phyloP scores from a whole-genome alignment of 2,888 invertebrate genomes.

The Cremastinae sp. region DNA sequence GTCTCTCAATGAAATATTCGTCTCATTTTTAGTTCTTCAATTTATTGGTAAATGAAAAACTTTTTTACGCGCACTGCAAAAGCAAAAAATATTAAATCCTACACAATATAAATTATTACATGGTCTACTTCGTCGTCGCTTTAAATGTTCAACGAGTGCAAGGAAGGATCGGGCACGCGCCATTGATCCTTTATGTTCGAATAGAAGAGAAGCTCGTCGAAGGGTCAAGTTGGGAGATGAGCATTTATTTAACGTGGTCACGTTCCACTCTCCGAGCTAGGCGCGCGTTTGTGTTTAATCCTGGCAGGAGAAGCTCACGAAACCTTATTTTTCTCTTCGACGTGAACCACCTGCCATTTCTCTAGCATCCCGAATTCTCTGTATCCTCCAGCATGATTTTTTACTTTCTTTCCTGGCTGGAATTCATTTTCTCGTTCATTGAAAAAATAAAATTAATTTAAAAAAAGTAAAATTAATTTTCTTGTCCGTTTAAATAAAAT shows the following conservation, averaged over 20 bases:
- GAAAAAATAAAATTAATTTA: neutral
- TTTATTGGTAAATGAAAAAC: too few relatives aligned
- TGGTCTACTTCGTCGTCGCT: too few relatives aligned
- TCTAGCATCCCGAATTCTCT: neutral
- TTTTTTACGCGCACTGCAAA: too few relatives aligned
- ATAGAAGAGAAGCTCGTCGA: constrained; percentile 8
- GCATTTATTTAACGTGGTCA: constrained; percentile 57
- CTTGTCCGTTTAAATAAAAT: too few relatives aligned
- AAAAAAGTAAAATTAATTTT: neutral
- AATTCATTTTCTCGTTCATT: constrained; percentile 5
- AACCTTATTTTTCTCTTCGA: neutral
- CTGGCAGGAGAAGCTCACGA: constrained; percentile 35
- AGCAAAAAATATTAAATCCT: too few relatives aligned
- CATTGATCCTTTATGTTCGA: constrained; percentile 36
- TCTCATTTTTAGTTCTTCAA: constrained; percentile 18
- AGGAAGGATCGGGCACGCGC: constrained; percentile 54
- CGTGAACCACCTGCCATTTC: constrained; percentile 57
- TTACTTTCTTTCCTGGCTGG: constrained; percentile 1
- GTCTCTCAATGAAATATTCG: constrained; percentile 8
- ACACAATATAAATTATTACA: too few relatives aligned
- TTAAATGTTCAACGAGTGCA: neutral
- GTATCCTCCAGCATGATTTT: constrained; percentile 11
- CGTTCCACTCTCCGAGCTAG: constrained; percentile 52
- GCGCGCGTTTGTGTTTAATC: constrained; percentile 18
- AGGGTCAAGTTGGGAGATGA: constrained; percentile 50